Conservation (phyloP, 2,888 invertebrate species). For the Nomada ferruginata region DNA sequence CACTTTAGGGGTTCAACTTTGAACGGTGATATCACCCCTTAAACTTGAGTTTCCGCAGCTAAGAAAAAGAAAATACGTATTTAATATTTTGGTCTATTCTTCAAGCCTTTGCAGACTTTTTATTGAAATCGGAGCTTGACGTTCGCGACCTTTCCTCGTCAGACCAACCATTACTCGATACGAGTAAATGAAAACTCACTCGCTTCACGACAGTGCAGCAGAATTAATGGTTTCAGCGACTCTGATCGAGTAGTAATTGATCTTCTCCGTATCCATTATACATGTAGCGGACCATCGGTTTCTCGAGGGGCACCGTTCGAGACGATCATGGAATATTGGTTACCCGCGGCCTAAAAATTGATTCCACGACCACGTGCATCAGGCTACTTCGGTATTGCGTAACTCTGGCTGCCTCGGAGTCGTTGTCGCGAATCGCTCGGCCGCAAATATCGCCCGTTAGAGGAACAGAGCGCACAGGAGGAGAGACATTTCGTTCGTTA, state of each 20-base stretch:
- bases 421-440: conserved; percentile 52
- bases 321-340: neutral
- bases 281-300: neutral
- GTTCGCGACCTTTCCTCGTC: too few species aligned
- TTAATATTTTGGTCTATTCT: too few species aligned
- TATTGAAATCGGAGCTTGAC: too few species aligned
- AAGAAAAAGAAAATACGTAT: too few species aligned
- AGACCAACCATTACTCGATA: neutral
- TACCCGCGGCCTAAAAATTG: conserved; percentile 23
- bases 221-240: conserved; percentile 8
- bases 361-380: conserved; percentile 17
- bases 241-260: conserved; percentile 28
- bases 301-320: neutral
- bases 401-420: conserved; percentile 41
- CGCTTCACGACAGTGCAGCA: neutral
- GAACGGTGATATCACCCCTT: too few species aligned
- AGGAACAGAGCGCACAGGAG: conserved; percentile 5
- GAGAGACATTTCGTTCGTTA: conserved; percentile 52
- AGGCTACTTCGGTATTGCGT: conserved; percentile 50
- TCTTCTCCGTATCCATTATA: neutral
- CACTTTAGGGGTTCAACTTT: too few species aligned
- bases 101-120: too few species aligned
- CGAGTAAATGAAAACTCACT: conserved; percentile 1
- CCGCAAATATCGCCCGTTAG: conserved; percentile 59
- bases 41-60: too few species aligned